These are phyloP conservation scores for Ochropleura plecta DNA, from an alignment of 2,888 invertebrate genomes.

Conservation along the genomic window DNA sequence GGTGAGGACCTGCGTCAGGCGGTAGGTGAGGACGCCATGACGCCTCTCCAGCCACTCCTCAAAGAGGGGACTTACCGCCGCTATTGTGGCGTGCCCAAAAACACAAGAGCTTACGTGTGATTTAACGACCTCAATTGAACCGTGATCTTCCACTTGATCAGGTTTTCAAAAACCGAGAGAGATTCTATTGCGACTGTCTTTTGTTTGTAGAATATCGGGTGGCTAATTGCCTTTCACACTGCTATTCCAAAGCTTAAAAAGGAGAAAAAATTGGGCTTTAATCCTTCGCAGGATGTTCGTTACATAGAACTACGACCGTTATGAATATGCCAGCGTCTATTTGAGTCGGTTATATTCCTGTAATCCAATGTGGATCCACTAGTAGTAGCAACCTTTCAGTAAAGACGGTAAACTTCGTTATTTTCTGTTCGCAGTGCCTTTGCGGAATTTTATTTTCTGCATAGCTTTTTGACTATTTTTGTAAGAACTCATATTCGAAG, in stretches of 20 bases:
- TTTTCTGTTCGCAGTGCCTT: conserved; percentile 2
- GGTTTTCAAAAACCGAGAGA: neutral
- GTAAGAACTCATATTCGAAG: neutral
- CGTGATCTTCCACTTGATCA: neutral
- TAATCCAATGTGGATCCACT: conserved; percentile 17
- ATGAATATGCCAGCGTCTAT: conserved; percentile 32
- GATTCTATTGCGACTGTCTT: neutral
- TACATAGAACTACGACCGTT: conserved; percentile 32
- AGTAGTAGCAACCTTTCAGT: conserved; percentile 23
- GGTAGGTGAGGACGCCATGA: too few species aligned
- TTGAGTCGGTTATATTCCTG: conserved; percentile 20
- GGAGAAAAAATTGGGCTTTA: conserved; percentile 12
- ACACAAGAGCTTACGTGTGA: neutral
- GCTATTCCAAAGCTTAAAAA: conserved; percentile 12
- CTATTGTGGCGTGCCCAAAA: too few species aligned
- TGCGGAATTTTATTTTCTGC: neutral
- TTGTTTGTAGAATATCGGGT: neutral
- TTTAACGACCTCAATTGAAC: neutral
- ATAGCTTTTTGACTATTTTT: neutral
- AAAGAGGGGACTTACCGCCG: too few species aligned
- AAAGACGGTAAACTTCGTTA: conserved; percentile 16
- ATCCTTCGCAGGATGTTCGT: conserved; percentile 24
- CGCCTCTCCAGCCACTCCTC: too few species aligned
- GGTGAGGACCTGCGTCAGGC: too few species aligned
- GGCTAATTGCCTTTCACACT: conserved; percentile 26